Evolutionary conservation across 2,888 invertebrate genomes (phyloP), one percentile per base, ranked within the genome.

Genomic region (Gasteruption jaculator): DNA sequence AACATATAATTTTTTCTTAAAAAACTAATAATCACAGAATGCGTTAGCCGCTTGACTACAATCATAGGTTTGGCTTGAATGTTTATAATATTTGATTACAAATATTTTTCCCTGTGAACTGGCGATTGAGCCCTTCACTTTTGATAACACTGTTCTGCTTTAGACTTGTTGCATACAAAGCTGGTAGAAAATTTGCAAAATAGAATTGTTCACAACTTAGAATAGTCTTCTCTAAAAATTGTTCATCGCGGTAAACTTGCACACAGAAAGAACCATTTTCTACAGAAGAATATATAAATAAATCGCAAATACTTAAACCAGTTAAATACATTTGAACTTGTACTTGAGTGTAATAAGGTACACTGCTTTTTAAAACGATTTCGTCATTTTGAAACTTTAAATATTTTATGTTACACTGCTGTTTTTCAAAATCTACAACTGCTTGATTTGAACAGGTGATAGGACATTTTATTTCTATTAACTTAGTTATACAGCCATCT

Each of bases 381-480:
- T 22, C 25, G 11, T 41, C 34, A 32, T 33, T 35, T 11, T 19
- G 12, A 16, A 32, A 26, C 30, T 41, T n/a, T 19, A 50, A 24
- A 21, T 50, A 48, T 10, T 5, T 12, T 10, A 50, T 41, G 32
- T 48, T 48, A 15, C 19, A 41, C 10, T 15, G 27, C n/a, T 43
- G 32, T 22, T 11, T 19, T n/a, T n/a, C 22, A 1, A 4, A 8
- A 38, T 50, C 37, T 3, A 50, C 21, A 7, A 50, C 32, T 5
- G 41, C 21, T 38, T 38, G 19, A 33, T 40, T 31, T 15, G 37
- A 30, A 31, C 48, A 49, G 19, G 21, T 36, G 11, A 20, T 42
- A 3, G 47, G 45, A 39, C 51, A 51, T 32, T 51, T 49, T 3
- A 49, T 21, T 22, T 51, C 49, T 4, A 49, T 32, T 4, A 42